Percentiles rank a stretch among this genome's conserved stretches.
phyloP scores from a whole-genome alignment of 2,113 vertebrate species.

The Myanophis thanlyinensis region DNA sequence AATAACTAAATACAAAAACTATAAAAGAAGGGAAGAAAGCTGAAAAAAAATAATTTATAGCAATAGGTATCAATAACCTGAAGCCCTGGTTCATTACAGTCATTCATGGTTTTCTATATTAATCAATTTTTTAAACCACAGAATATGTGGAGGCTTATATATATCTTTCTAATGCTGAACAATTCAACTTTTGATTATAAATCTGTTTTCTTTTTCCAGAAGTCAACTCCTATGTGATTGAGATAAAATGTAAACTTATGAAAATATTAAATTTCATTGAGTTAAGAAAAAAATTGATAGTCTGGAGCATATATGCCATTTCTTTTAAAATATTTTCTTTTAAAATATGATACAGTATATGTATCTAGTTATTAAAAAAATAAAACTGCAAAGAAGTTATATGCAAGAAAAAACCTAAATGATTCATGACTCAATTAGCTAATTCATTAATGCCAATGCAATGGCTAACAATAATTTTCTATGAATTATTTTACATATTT shows the following conservation, averaged over 20 bases:
- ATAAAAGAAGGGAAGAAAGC: background rate
- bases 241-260: background rate
- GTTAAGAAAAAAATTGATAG: background rate
- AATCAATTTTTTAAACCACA: background rate
- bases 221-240: background rate
- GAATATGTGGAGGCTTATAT: background rate
- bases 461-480: background rate
- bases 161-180: background rate
- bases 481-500: background rate
- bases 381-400: background rate
- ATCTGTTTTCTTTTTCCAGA: background rate
- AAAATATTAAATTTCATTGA: background rate
- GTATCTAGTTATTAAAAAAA: background rate
- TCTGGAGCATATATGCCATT: background rate
- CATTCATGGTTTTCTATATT: background rate
- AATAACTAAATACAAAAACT: background rate
- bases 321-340: background rate
- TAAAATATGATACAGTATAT: background rate
- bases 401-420: background rate
- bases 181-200: background rate
- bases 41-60: background rate
- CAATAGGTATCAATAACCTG: background rate
- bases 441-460: background rate
- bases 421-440: background rate
- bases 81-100: background rate